Base-by-base conservation (phyloP, 2,888 invertebrate species). In the Cheilosia urbana region DNA sequence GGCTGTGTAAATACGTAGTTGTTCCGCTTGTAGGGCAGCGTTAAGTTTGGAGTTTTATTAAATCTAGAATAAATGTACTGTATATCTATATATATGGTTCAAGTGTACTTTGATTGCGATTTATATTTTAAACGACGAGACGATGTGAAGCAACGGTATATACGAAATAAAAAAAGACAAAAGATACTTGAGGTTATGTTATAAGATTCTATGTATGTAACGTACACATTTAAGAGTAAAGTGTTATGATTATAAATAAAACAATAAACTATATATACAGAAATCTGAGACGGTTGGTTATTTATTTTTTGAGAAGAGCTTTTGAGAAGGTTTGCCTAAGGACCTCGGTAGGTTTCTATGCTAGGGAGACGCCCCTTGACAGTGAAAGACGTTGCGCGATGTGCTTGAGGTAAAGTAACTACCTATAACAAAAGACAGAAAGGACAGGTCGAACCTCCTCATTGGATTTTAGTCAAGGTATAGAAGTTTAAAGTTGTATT, bases 191-290 rank as follows among this genome's bases (percentile, higher is more conserved):
- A 72, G 21, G 47, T 17, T 75, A 49, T 42, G 73, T 79, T 68
- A 6, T 27, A 62, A 62, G 66, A n/a, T 60, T 62, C 53, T 62
- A 68, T 65, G 58, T 37, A 55, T 45, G 51, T 13, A 13, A 24
- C 11, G 55, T 62, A 76, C 42, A 55, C 68, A 68, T 58, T 68
- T 81, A 68, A 63, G 72, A 77, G 71, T 30, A 85, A 66, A 37
- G 71, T 81, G 85, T 81, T 85, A 80, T 80, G 49, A 85, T 76
- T 77, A 68, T 62, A 71, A 85, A 77, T 77, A 40, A 85, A 85
- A 81, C 72, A 85, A 85, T 85, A 85, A 85, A 85, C 75, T 80
- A 72, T 63, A 85, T 78, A 71, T 42, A 83, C 11, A 71, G 15
- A 58, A 55, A 77, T 40, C 37, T 51, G 34, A 42, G 11, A 27